These are phyloP conservation scores for Channa striata DNA, from an alignment of 2,797 vertebrate genomes.

Conservation along the genomic window DNA sequence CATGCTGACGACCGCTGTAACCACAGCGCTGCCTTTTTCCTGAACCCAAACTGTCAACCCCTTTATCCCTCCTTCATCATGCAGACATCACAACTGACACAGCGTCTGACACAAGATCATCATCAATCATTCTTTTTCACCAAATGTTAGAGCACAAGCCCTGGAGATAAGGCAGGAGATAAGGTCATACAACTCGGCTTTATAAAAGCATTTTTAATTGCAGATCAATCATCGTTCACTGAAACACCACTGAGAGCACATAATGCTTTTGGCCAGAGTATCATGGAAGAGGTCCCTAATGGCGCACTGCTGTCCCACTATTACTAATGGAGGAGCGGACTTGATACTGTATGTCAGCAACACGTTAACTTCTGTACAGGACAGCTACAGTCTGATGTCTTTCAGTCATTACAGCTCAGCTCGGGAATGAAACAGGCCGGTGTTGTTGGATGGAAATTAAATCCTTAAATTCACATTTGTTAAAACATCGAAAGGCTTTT, in stretches of 20 bases:
- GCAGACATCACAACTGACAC: slow-evolving; percentile 20
- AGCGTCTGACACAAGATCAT: slow-evolving; percentile 19
- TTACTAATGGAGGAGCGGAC: slow-evolving; percentile 37
- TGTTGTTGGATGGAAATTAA: slow-evolving; percentile 19
- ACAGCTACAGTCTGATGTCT: background rate
- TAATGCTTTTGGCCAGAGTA: slow-evolving; percentile 14
- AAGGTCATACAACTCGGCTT: no score
- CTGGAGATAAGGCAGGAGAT: slow-evolving; percentile 2
- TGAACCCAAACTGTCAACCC: slow-evolving; percentile 35
- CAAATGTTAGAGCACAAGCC: slow-evolving; percentile 8
- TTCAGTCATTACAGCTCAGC: background rate
- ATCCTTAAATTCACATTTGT: slow-evolving; percentile 3
- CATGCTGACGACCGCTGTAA: slow-evolving; percentile 21
- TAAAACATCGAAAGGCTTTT: slow-evolving; percentile 34
- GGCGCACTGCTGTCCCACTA: slow-evolving; percentile 21
- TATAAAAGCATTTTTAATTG: no score
- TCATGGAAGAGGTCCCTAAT: slow-evolving; percentile 11
- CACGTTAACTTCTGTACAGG: slow-evolving; percentile 28
- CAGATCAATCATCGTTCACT: no score
- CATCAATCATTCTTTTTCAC: slow-evolving; percentile 31
- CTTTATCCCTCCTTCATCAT: slow-evolving; percentile 33
- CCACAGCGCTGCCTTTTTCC: slow-evolving; percentile 17
- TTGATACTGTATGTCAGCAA: slow-evolving; percentile 18
- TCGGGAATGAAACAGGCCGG: slow-evolving; percentile 18
- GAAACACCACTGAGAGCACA: background rate